Conservation (phyloP, 35 echinoderm and acorn worm species). For the Hemicentrotus pulcherrimus region DNA sequence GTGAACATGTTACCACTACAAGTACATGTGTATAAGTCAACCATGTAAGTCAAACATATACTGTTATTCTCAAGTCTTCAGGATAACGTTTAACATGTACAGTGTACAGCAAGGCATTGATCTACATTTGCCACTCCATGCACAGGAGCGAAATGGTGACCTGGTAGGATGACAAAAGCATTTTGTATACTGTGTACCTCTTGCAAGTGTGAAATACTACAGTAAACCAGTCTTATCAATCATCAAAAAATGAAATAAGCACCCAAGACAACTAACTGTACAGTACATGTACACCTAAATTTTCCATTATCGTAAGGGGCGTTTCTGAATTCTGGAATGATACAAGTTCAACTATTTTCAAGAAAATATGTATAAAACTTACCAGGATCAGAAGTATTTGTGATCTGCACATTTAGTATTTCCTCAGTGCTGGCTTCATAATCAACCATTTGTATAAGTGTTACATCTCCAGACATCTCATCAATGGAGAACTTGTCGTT, state of each 20-base stretch:
- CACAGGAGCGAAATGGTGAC: no score
- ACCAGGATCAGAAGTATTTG: conserved; percentile 43
- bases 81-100: no score
- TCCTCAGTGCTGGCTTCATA: conserved; percentile 17
- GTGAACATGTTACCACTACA: no score
- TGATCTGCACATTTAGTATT: conserved; percentile 25
- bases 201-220: background rate
- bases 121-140: no score
- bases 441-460: background rate
- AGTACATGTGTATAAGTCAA: no score
- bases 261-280: background rate
- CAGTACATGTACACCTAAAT: background rate
- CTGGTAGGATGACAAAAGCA: no score
- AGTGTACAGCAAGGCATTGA: no score
- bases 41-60: no score
- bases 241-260: background rate
- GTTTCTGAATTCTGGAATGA: no score
- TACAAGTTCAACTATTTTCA: no score
- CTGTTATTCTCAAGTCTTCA: no score
- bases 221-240: background rate
- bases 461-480: conserved; percentile 16
- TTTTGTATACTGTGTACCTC: no score
- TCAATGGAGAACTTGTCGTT: conserved; percentile 29
- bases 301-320: background rate
- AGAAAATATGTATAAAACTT: background rate